Percentiles rank a stretch among this genome's conserved stretches.
Evolutionary conservation across 2,888 invertebrate species (phyloP).

Genomic region (Deroplatys truncata): DNA sequence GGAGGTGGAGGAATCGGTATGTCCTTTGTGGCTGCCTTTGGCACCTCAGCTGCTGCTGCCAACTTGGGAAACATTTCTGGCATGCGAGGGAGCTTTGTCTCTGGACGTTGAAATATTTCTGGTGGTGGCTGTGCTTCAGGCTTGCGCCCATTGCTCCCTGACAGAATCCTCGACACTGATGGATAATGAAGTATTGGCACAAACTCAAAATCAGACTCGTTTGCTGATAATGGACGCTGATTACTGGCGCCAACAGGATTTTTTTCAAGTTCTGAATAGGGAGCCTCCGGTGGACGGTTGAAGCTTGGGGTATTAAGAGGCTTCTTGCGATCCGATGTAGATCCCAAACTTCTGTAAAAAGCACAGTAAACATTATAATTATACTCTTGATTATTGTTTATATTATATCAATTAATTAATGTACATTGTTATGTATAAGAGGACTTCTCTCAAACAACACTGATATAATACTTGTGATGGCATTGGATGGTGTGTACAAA

Average conservation of each 20-base stretch:
- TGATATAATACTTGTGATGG: no score
- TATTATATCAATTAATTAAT: no score
- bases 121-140: constrained; percentile 15
- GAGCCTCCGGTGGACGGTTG: constrained; percentile 28
- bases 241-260: constrained; percentile 33
- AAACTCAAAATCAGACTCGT: constrained; percentile 50
- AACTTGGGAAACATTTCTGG: constrained; percentile 44
- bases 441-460: no score
- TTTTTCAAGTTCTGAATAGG: constrained; percentile 26
- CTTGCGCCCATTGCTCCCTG: constrained; percentile 79
- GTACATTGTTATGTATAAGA: no score
- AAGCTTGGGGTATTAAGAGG: constrained; percentile 33
- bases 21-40: constrained; percentile 10
- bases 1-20: constrained; percentile 19
- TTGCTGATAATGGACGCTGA: constrained; percentile 32
- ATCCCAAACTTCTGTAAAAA: constrained; percentile 9
- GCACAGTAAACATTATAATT: not conserved
- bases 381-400: no score
- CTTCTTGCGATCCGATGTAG: constrained; percentile 30
- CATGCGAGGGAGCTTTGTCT: constrained; percentile 57
- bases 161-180: constrained; percentile 78
- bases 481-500: no score
- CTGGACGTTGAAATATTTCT: constrained; percentile 4
- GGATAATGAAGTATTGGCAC: constrained; percentile 72
- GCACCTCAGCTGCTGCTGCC: constrained; percentile 24